These are phyloP conservation scores for Heliconius ethilla DNA, from an alignment of 2,888 invertebrate species.

Conservation along the genomic window DNA sequence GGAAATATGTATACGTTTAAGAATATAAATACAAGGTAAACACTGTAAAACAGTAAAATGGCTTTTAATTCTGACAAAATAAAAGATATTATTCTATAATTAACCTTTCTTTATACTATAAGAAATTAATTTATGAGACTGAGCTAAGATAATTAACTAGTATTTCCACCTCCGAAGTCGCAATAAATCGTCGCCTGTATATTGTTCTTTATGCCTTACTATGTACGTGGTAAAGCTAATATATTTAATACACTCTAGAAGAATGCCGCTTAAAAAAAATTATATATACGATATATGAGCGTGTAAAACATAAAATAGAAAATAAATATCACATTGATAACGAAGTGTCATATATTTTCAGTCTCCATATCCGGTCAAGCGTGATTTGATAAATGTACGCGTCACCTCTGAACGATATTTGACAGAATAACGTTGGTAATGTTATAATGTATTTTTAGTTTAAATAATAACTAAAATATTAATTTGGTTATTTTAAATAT, in stretches of 20 bases:
- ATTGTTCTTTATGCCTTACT: background rate
- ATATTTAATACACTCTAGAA: background rate
- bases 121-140: background rate
- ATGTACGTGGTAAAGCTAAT: background rate
- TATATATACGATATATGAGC: no score
- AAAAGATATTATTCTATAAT: background rate
- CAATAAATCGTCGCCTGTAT: background rate
- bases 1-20: no score
- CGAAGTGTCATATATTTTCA: conserved; percentile 38
- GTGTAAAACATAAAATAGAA: conserved; percentile 22
- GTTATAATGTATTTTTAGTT: background rate
- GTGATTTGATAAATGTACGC: conserved; percentile 38
- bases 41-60: no score
- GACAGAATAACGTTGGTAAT: background rate
- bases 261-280: no score
- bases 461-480: background rate
- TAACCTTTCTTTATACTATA: background rate
- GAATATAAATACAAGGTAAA: no score
- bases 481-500: no score
- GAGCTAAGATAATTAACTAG: background rate
- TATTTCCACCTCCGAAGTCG: background rate
- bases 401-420: background rate
- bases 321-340: conserved; percentile 34
- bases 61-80: background rate
- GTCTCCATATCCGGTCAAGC: conserved; percentile 38